Base-by-base conservation (phyloP, 2,888 invertebrate genomes). In the Hipparchia sbordonii region DNA sequence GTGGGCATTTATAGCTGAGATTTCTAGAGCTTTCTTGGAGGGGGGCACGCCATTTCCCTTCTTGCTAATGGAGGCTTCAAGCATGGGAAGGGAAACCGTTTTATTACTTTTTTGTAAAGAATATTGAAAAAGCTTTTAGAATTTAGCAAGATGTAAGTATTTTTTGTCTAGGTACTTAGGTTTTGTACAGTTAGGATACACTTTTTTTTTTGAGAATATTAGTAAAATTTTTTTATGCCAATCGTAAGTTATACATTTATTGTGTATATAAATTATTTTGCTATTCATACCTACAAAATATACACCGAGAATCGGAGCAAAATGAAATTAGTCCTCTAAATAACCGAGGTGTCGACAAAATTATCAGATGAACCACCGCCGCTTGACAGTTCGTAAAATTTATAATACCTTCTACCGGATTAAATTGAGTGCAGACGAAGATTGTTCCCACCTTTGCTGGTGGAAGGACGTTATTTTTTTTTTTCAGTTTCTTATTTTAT, bases 1-100 rank as follows among this genome's bases (percentile, higher is more conserved):
- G 89, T 86, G 91, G 88, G 88, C 86, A 90, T 91, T 92, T 93
- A 92, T 91, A 85, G 87, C 91, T 84, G 89, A 91, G 92, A 93
- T 91, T 92, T 90, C 87, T 89, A 87, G 86, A 87, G 88, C 85
- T 87, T 83, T 86, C 80, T 78, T 80, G 75, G 78, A 70, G 70
- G 74, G 74, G 72, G 74, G 72, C 72, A 67, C 66, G 67, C 68
- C 70, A 75, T 77, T 77, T 75, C 75, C 72, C 69, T 77, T 76
- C 69, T 75, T 69, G 72, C 74, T 78, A 77, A 77, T 76, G 76
- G 76, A 76, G 69, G 62, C 65, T 72, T 59, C 70, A 54, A 51
- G 62, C 57, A 67, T 62, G 56, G 67, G 23, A 67, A 48, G 67
- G 56, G 61, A 70, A 72, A 72, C 13, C 67, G 23, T 71, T 73